Evolutionary conservation across 2,113 vertebrate genomes (phyloP), one percentile per base, ranked within the genome.

Genomic region (Pelusios castaneus): DNA sequence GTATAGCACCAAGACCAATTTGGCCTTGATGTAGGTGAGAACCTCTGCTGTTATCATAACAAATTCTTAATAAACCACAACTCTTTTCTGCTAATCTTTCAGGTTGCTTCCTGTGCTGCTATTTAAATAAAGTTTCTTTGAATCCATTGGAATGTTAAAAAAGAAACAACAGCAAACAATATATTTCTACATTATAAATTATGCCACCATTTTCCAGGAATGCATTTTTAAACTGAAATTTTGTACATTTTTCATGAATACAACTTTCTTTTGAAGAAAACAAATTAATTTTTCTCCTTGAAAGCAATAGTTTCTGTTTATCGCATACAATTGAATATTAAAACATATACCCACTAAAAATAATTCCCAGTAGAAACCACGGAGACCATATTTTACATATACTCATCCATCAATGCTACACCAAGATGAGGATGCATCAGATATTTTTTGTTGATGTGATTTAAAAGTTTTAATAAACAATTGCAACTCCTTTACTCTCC

Each of bases 391-490:
- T 73, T 67, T 67, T 67, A 60, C 58, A 60, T 60, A 34, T 14
- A 34, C 90, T 91, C 82, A 87, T 80, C 17, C 43, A 82, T 80
- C 80, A 90, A 25, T 58, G 25, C 41, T 89, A 90, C 34, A 88
- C 31, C 89, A 13, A 70, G 60, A 92, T 54, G 91, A 67, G 86
- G 85, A 84, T 87, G 8, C 77, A 89, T 83, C 24, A 41, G 88
- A 70, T 94, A n/a, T 10, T 67, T 70, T 91, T 56, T 86, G 41
- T 54, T 92, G 94, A 95, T 7, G 81, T 49, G 79, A 31, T 16
- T 58, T 49, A 94, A 85, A 17, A 89, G 78, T 88, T 95, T 93
- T 73, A 92, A 54, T 47, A 87, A 92, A 55, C 90, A 93, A 87
- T 4, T 84, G 10, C n/a, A 73, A 41, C 70, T 11, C 41, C 38